phyloP scores from a whole-genome alignment of 2,888 invertebrate species.

The Drosophila seclusa region DNA sequence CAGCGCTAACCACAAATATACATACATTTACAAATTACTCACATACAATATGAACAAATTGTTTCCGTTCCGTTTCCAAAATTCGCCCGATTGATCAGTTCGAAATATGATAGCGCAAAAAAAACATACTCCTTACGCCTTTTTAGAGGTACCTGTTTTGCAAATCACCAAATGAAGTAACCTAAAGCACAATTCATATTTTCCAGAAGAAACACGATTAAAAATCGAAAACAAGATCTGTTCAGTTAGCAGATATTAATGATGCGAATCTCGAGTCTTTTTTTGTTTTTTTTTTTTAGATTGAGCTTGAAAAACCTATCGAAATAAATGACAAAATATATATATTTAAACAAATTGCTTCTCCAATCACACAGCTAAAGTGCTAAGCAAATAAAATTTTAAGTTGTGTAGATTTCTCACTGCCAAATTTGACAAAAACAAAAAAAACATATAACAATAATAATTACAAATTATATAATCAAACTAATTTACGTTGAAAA shows the following conservation, averaged over 20 bases:
- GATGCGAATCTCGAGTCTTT: not conserved
- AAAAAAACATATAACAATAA: slow-evolving; percentile 11
- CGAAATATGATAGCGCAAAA: slow-evolving; percentile 11
- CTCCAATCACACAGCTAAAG: slow-evolving; percentile 42
- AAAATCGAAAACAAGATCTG: slow-evolving; percentile 1
- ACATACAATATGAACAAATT: slow-evolving; percentile 3
- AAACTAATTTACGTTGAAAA: slow-evolving; percentile 31
- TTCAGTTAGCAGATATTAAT: slow-evolving; percentile 1
- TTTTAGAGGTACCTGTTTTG: slow-evolving; percentile 72
- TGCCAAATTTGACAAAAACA: slow-evolving; percentile 59
- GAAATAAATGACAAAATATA: slow-evolving; percentile 10
- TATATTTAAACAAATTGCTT: slow-evolving; percentile 24
- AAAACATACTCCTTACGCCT: slow-evolving; percentile 55
- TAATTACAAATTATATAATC: slow-evolving; percentile 26
- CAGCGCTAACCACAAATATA: slow-evolving; percentile 63
- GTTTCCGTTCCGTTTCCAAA: slow-evolving; percentile 14
- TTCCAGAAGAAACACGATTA: not conserved
- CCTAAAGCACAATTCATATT: slow-evolving; percentile 15
- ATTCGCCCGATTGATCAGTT: slow-evolving; percentile 34
- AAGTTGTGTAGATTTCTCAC: slow-evolving; percentile 71
- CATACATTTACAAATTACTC: slow-evolving; percentile 35
- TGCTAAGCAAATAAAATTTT: slow-evolving; percentile 44
- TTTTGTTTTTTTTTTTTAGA: not conserved
- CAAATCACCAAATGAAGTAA: slow-evolving; percentile 31
- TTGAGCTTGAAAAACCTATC: slow-evolving; percentile 4